Percentiles rank a stretch among this genome's conserved stretches.
Conservation (phyloP, 2,888 invertebrate genomes). For the Caenorhabditis plicata region DNA sequence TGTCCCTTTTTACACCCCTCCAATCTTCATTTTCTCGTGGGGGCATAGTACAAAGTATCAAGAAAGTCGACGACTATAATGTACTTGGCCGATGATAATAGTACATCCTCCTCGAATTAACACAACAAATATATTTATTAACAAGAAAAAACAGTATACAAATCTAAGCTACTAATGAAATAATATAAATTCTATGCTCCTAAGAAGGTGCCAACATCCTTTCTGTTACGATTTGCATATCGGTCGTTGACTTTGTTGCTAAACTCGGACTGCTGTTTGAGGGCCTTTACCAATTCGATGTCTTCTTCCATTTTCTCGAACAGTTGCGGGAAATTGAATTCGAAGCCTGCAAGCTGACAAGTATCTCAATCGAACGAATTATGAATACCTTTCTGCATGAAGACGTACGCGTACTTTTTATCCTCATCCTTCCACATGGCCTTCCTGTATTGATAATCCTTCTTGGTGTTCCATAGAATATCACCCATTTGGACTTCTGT, state of each 20-base stretch:
- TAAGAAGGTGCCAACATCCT: slow-evolving; percentile 37
- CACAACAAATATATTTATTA: not conserved
- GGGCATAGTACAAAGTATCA: slow-evolving; percentile 24
- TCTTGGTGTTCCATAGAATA: slow-evolving; percentile 49
- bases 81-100: too few species aligned
- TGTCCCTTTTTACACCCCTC: too few species aligned
- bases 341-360: slow-evolving; percentile 21
- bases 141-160: slow-evolving; percentile 5
- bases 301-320: slow-evolving; percentile 40
- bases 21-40: too few species aligned
- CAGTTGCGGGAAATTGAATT: slow-evolving; percentile 46
- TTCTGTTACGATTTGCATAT: slow-evolving; percentile 49
- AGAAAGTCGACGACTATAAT: not conserved
- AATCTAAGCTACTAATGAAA: slow-evolving; percentile 2
- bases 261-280: slow-evolving; percentile 38
- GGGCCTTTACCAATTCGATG: slow-evolving; percentile 20
- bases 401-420: slow-evolving; percentile 63
- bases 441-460: slow-evolving; percentile 46
- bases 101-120: not conserved
- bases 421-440: slow-evolving; percentile 65
- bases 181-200: slow-evolving; percentile 19
- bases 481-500: slow-evolving; percentile 69
- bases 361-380: not conserved
- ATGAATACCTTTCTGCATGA: slow-evolving; percentile 43
- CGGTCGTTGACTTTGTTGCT: slow-evolving; percentile 37